phyloP scores from a whole-genome alignment of 1,140 invertebrate genomes.

The Bombus impatiens region DNA sequence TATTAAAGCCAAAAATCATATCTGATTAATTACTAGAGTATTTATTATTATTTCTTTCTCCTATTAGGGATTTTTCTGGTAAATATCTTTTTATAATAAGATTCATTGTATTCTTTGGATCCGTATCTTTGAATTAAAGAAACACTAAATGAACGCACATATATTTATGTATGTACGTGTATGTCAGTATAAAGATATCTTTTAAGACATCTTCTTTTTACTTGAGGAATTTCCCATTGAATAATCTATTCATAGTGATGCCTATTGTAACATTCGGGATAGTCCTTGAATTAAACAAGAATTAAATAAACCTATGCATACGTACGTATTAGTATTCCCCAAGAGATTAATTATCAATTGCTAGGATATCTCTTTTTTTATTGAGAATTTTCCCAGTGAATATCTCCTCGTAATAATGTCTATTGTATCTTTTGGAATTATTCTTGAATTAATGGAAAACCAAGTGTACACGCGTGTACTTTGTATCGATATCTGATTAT shows the following conservation, averaged over 20 bases:
- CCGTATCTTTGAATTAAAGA: too few species aligned
- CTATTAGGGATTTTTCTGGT: too few species aligned
- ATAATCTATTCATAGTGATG: not conserved
- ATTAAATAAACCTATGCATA: not conserved
- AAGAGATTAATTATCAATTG: not conserved
- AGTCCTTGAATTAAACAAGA: not conserved
- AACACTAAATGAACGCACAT: too few species aligned
- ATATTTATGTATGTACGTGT: not conserved
- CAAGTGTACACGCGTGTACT: too few species aligned
- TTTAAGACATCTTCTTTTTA: not conserved
- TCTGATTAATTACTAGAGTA: too few species aligned
- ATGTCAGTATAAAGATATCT: too few species aligned
- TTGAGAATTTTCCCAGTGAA: not conserved
- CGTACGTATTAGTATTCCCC: too few species aligned
- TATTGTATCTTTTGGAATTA: not conserved
- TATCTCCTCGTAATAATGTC: not conserved
- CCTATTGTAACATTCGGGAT: not conserved
- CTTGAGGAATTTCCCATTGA: not conserved
- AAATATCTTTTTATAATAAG: too few species aligned
- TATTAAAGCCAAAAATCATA: too few species aligned
- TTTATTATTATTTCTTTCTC: too few species aligned
- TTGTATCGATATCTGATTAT: not conserved
- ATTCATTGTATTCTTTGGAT: too few species aligned
- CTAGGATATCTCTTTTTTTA: not conserved
- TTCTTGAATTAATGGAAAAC: not conserved